Conservation (phyloP, 2,797 vertebrate genomes). For the Ambastaia sidthimunki region DNA sequence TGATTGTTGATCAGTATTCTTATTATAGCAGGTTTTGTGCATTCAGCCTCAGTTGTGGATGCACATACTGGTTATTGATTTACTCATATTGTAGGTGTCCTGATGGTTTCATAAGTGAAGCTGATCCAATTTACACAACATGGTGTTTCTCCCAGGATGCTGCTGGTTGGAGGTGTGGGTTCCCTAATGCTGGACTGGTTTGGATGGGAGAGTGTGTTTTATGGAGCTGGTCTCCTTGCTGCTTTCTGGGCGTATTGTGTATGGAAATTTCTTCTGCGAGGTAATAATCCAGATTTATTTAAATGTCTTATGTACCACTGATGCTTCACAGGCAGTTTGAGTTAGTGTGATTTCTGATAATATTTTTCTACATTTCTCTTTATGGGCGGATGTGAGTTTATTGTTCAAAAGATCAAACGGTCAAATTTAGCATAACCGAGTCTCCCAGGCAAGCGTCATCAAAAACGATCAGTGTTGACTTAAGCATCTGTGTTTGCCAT, state of each 20-base stretch:
- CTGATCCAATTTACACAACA: neutral
- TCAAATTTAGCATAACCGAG: neutral
- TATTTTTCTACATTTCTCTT: neutral
- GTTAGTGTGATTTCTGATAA: neutral
- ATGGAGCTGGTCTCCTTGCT: slow-evolving; percentile 80
- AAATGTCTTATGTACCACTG: slow-evolving; percentile 13
- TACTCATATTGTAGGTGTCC: neutral
- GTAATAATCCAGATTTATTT: slow-evolving; percentile 63
- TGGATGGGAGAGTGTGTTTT: slow-evolving; percentile 90
- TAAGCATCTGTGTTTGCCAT: slow-evolving; percentile 31
- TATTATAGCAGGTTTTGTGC: neutral
- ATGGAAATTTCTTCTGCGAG: slow-evolving; percentile 81
- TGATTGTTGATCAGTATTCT: neutral
- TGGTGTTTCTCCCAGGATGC: slow-evolving; percentile 73
- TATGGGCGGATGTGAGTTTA: neutral
- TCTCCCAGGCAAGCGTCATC: neutral
- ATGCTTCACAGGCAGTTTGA: neutral
- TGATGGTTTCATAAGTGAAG: neutral
- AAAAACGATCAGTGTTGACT: neutral
- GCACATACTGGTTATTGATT: neutral
- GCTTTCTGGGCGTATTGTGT: slow-evolving; percentile 84
- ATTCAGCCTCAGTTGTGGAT: neutral
- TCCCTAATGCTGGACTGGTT: slow-evolving; percentile 85
- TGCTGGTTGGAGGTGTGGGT: slow-evolving; percentile 85
- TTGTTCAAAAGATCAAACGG: neutral